Evolutionary conservation across 2,888 invertebrate species (phyloP).

Genomic region (Leucozona laternaria): DNA sequence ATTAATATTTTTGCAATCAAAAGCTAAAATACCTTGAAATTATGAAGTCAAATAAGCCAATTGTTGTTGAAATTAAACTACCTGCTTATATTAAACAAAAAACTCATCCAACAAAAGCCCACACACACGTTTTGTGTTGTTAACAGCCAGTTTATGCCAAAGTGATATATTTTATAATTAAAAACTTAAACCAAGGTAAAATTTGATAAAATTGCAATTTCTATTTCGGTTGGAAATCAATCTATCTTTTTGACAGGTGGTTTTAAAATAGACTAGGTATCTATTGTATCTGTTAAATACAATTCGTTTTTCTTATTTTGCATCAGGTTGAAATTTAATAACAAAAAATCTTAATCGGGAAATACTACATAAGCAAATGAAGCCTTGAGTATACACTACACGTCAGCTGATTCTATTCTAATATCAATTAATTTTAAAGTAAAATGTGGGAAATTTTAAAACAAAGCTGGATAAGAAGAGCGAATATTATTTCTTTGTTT

Average conservation of each 20-base stretch:
- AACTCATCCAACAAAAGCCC: background rate
- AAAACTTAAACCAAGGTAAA: background rate
- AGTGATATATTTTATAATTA: background rate
- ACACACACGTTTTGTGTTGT: background rate
- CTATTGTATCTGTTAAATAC: background rate
- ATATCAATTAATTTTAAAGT: too few species aligned
- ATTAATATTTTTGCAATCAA: too few species aligned
- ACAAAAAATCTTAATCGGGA: background rate
- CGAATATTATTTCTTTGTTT: too few species aligned
- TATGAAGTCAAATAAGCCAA: background rate
- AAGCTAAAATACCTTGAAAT: background rate
- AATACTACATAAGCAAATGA: background rate
- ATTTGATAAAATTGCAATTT: background rate
- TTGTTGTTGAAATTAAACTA: background rate
- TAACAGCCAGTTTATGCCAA: background rate
- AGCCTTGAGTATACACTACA: too few species aligned
- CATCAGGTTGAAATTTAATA: background rate
- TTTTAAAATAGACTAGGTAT: background rate
- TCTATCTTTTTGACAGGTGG: background rate
- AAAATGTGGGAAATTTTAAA: too few species aligned
- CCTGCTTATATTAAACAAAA: background rate
- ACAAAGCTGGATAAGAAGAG: too few species aligned
- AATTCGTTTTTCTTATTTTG: background rate
- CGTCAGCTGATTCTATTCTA: too few species aligned
- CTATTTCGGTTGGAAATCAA: background rate